Conservation (phyloP, 2,888 invertebrate genomes). For the Drosophila dives region DNA sequence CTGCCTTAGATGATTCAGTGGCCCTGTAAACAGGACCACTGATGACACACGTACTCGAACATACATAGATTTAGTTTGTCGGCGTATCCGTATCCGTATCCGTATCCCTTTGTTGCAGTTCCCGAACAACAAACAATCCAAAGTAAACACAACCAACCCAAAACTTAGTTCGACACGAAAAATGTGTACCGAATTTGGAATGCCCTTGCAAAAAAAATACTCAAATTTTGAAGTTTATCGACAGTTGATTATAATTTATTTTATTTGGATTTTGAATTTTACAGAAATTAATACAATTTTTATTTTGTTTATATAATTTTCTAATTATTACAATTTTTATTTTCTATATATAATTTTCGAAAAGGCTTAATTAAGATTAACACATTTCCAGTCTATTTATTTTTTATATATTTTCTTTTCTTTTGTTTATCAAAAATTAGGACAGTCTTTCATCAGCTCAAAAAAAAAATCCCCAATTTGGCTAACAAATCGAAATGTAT, state of each 20-base stretch:
- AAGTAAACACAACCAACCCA: constrained; percentile 17
- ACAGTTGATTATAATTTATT: too few relatives aligned
- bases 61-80: constrained; percentile 33
- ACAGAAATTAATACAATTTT: too few relatives aligned
- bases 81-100: constrained; percentile 24
- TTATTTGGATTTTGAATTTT: too few relatives aligned
- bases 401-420: neutral
- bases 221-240: neutral
- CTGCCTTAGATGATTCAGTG: constrained; percentile 83
- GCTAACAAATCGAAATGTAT: constrained; percentile 10
- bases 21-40: constrained; percentile 77
- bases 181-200: constrained; percentile 13
- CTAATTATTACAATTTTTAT: too few relatives aligned
- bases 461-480: neutral
- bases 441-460: neutral
- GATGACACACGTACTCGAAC: constrained; percentile 7
- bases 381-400: neutral
- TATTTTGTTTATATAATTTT: too few relatives aligned
- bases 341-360: accelerated
- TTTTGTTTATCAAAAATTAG: neutral
- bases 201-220: constrained; percentile 21
- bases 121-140: constrained; percentile 15
- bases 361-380: too few relatives aligned
- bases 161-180: constrained; percentile 1
- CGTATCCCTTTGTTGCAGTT: constrained; percentile 30